Evolutionary conservation across 2,888 invertebrate genomes (phyloP).

Genomic region (Drosophila quinaria): DNA sequence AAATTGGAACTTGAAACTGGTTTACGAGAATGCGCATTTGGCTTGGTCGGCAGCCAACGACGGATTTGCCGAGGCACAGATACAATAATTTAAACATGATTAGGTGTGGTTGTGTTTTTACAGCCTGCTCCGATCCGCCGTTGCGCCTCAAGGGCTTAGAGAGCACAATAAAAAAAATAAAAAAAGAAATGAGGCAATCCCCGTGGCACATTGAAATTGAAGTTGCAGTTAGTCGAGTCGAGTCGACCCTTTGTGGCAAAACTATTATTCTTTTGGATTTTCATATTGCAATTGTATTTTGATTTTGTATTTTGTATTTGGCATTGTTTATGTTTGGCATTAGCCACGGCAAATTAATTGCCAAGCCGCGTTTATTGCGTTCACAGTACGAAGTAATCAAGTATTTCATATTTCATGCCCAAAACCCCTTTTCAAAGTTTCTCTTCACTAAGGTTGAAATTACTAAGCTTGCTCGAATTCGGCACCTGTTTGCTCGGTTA

Average conservation of each 20-base stretch:
- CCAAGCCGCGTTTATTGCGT: slow-evolving; percentile 66
- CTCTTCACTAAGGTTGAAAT: background rate
- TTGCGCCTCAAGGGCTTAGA: slow-evolving; percentile 78
- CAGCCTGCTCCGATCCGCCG: slow-evolving; percentile 78
- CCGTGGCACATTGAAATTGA: slow-evolving; percentile 52
- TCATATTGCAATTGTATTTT: slow-evolving; percentile 67
- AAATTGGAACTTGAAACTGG: slow-evolving; percentile 69
- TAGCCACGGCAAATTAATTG: slow-evolving; percentile 78
- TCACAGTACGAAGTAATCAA: background rate
- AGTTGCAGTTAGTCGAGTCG: slow-evolving; percentile 31
- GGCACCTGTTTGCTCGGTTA: background rate
- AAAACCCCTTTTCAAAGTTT: too few species aligned
- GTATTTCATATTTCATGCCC: too few species aligned
- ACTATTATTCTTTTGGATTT: slow-evolving; percentile 77
- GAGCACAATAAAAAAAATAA: slow-evolving; percentile 59
- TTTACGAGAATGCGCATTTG: slow-evolving; percentile 73
- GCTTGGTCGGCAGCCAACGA: slow-evolving; percentile 63
- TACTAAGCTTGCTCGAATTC: background rate
- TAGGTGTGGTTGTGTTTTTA: slow-evolving; percentile 84
- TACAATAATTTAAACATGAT: slow-evolving; percentile 86
- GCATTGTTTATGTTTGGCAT: slow-evolving; percentile 71
- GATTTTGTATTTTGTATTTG: slow-evolving; percentile 31
- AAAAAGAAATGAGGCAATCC: slow-evolving; percentile 49
- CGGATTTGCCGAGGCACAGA: slow-evolving; percentile 58
- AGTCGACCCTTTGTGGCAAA: slow-evolving; percentile 46